Evolutionary conservation across 2,888 invertebrate species (phyloP), one percentile per base, ranked within the genome.

Genomic region (Willowsia nigromaculata): DNA sequence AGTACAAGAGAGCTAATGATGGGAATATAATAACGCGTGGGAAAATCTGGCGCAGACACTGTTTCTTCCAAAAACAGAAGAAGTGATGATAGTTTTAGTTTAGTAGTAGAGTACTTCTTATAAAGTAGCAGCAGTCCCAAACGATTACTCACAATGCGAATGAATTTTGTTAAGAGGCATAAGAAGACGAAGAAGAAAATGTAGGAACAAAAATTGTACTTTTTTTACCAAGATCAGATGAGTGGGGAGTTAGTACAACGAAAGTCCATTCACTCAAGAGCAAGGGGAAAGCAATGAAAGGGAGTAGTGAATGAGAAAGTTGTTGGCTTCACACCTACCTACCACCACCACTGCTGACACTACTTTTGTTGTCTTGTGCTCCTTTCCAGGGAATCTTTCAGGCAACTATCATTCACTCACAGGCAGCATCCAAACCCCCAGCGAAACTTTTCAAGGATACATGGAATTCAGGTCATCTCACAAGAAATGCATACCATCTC

Each of bases 241-340:
- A 40, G 71, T 15, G 71, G 22, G 71, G 22, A 71, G 47, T 43
- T 9, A 71, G 25, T 25, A 71, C 71, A 71, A 15, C 71, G 22
- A 71, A 71, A 71, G 71, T 71, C 71, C 71, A 71, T 71, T 71
- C 71, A 71, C 71, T 71, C 47, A 71, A 71, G 71, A 40, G 25
- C 15, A 56, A 18, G 25, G 22, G 11, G 11, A 18, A 71, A 43
- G 43, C 18, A 27, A n/a, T 13, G 33, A 25, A 25, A 71, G 40
- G 3, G 43, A 43, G 22, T 6, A 65, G 33, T 33, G 62, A 13
- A 71, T 71, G 15, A 13, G 40, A 43, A 71, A 71, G 71, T 71
- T 71, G 71, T 71, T 71, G 71, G 43, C 47, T 71, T 71, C 68
- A n/a, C 33, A 68, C 68, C 33, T 33, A 65, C 68, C 40, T 43